Evolutionary conservation across 2,888 invertebrate genomes (phyloP).

Genomic region (Xestobium rufovillosum): DNA sequence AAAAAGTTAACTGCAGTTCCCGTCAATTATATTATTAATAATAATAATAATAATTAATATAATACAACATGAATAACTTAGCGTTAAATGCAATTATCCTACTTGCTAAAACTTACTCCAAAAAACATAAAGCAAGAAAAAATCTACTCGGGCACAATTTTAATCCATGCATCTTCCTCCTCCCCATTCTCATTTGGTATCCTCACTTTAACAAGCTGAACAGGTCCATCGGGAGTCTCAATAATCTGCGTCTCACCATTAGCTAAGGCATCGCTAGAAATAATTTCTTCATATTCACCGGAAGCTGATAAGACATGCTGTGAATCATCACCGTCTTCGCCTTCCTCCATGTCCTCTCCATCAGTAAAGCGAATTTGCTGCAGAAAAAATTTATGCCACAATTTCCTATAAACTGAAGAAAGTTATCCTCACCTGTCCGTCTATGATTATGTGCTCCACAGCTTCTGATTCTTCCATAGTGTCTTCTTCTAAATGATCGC

Average conservation of each 20-base stretch:
- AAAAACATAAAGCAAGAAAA: too few species aligned
- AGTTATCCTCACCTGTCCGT: constrained; percentile 31
- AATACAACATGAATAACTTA: too few species aligned
- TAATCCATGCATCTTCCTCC: constrained; percentile 43
- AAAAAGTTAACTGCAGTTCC: too few species aligned
- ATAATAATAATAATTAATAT: too few species aligned
- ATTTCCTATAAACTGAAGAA: too few species aligned
- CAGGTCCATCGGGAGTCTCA: constrained; percentile 39
- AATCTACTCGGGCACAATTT: constrained; percentile 39
- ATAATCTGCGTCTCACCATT: constrained; percentile 41
- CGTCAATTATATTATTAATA: too few species aligned
- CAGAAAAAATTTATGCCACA: constrained; percentile 11
- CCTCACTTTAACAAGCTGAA: constrained; percentile 40
- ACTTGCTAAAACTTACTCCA: too few species aligned
- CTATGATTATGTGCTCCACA: constrained; percentile 40
- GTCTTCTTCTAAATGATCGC: constrained; percentile 25
- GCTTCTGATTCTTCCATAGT: constrained; percentile 25
- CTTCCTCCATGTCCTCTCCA: constrained; percentile 30
- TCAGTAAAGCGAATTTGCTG: constrained; percentile 38
- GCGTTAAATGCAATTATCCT: too few species aligned
- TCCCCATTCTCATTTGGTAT: constrained; percentile 41
- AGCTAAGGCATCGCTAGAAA: constrained; percentile 32
- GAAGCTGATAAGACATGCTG: constrained; percentile 27
- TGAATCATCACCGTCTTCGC: constrained; percentile 29
- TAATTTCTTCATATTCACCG: constrained; percentile 33